Conservation (phyloP, 1,140 invertebrate genomes). For the Drosophila kikkawai region DNA sequence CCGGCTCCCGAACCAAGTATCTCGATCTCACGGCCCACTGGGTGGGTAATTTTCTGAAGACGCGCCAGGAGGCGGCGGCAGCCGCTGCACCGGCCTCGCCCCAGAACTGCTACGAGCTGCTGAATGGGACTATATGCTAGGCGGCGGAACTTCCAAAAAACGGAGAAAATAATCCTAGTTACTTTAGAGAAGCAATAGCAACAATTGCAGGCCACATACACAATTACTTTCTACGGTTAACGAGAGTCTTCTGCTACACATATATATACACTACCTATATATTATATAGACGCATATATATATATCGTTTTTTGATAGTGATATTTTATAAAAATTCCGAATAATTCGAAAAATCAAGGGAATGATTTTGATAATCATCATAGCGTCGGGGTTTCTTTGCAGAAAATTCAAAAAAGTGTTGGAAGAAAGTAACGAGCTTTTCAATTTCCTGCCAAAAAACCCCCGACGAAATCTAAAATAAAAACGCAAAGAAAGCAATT, state of each 20-base stretch:
- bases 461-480: background rate
- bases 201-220: slow-evolving; percentile 65
- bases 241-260: slow-evolving; percentile 68
- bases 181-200: slow-evolving; percentile 77
- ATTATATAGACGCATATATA: slow-evolving; percentile 44
- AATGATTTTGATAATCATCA: slow-evolving; percentile 11
- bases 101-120: slow-evolving; percentile 76
- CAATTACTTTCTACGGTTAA: slow-evolving; percentile 75
- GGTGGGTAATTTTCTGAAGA: slow-evolving; percentile 86
- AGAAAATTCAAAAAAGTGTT: slow-evolving; percentile 48
- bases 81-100: slow-evolving; percentile 42
- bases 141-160: slow-evolving; percentile 15
- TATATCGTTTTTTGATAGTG: slow-evolving; percentile 59
- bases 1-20: slow-evolving; percentile 87
- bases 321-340: slow-evolving; percentile 41
- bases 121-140: slow-evolving; percentile 84
- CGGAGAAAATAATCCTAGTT: slow-evolving; percentile 53
- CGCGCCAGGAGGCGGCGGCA: slow-evolving; percentile 70
- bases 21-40: slow-evolving; percentile 87
- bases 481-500: slow-evolving; percentile 34
- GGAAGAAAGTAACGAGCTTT: background rate
- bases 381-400: slow-evolving; percentile 14
- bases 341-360: slow-evolving; percentile 26
- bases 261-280: slow-evolving; percentile 31
- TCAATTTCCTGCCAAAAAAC: slow-evolving; percentile 6